Percentiles rank a stretch among this genome's conserved stretches.
Conservation (phyloP, 1,140 invertebrate genomes). For the Diachasma alloeum region DNA sequence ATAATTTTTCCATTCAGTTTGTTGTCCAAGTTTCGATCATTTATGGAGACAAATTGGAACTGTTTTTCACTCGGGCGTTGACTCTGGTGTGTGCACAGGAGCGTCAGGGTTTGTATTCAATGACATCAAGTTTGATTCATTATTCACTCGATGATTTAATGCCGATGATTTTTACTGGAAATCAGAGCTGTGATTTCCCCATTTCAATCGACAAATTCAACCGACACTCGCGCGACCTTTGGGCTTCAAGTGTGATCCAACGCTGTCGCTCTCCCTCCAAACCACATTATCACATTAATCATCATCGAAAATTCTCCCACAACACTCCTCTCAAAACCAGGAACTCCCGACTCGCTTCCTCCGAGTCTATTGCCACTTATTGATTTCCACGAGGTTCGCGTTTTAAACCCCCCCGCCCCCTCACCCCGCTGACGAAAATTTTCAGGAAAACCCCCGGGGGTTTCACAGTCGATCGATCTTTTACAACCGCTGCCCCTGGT, state of each 20-base stretch:
- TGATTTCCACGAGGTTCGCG: slow-evolving; percentile 47
- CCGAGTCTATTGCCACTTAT: slow-evolving; percentile 46
- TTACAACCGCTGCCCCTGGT: background rate
- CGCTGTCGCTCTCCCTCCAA: background rate
- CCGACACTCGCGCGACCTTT: no score
- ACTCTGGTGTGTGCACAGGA: background rate
- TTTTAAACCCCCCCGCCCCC: background rate
- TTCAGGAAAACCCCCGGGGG: slow-evolving; percentile 3
- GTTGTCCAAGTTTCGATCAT: background rate
- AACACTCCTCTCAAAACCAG: background rate
- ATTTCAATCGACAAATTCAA: background rate
- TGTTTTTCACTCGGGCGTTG: background rate
- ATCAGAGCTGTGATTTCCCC: background rate
- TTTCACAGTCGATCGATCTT: background rate
- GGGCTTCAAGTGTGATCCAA: background rate
- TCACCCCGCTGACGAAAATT: background rate
- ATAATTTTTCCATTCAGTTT: background rate
- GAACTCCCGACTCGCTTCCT: slow-evolving; percentile 22
- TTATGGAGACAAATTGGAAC: background rate
- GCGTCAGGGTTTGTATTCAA: background rate
- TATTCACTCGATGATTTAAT: background rate
- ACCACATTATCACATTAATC: background rate
- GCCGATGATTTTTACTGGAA: background rate
- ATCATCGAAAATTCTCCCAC: background rate
- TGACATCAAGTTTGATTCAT: background rate